Base-by-base conservation (phyloP, 2,113 vertebrate genomes). In the Odontesthes bonariensis region DNA sequence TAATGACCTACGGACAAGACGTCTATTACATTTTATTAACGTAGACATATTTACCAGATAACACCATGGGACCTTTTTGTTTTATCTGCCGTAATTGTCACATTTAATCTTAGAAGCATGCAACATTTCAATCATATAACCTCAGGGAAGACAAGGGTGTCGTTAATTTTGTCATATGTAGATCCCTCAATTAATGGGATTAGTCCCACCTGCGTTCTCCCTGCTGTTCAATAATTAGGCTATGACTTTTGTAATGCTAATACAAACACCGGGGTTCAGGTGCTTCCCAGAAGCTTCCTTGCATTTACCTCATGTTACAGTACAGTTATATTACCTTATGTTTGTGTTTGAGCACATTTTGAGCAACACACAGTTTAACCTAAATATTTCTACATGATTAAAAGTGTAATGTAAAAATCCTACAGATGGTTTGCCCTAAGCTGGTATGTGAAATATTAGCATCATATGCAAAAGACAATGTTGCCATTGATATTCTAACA, bases 401-500 rank as follows among this genome's bases (percentile, higher is more conserved):
- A 10, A 8, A 38, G 5, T 8, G 35, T 8, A 8, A 8, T 38
- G 35, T 8, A 38, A 38, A 38, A 38, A 38, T 38, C 6, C 35
- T 38, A n/a, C 7, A 11, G 17, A 2, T 2, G n/a, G 17, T 44
- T 46, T 35, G 20, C 9, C 33, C 33, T 7, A 59, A 38, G 31
- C 16, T 49, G 27, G 10, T 69, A 53, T 17, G 20, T 31, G 5
- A 32, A 20, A 54, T 44, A 22, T n/a, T 62, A 1, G 12, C 13
- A 23, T 38, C 19, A 60, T 55, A 40, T 61, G 11, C 54, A 9
- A 61, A 8, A 71, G 4, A 23, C 22, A 22, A 27, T 20, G n/a
- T 19, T 63, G 19, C 0, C 20, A 23, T 11, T 70, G 33, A 31
- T 35, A 10, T 22, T 6, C 42, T 68, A 72, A 82, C 33, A 51